Conservation (phyloP, 2,888 invertebrate species). For the Tipula vernalis region DNA sequence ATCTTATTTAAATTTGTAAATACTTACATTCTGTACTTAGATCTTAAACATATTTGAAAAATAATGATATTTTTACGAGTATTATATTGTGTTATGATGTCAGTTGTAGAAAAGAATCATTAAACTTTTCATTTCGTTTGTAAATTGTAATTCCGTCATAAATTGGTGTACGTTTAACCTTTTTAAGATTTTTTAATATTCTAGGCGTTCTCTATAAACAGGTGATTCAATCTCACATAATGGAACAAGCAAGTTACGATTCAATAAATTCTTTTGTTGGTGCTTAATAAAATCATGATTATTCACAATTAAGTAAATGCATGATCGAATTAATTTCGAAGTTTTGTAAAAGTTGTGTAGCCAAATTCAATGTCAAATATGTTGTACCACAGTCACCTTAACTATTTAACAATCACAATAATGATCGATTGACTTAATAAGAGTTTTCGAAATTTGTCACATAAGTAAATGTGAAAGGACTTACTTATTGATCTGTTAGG, state of each 20-base stretch:
- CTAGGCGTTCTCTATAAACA: neutral
- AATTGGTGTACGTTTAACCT: neutral
- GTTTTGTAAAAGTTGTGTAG: neutral
- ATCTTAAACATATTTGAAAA: neutral
- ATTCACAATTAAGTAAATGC: neutral
- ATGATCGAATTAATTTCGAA: neutral
- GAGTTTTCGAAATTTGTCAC: neutral
- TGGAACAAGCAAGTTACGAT: neutral
- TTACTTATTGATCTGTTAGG: neutral
- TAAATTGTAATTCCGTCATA: neutral
- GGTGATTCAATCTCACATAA: neutral
- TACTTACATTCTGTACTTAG: neutral
- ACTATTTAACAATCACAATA: neutral
- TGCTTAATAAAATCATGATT: neutral
- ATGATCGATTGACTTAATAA: neutral
- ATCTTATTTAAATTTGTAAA: neutral
- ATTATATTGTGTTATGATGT: neutral
- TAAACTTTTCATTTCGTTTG: neutral
- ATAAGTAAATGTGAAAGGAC: neutral
- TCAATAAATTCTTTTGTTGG: neutral
- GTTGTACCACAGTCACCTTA: neutral
- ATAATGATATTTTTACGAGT: neutral
- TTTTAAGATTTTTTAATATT: neutral
- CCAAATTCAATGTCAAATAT: neutral
- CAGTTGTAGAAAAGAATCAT: neutral